phyloP scores from a whole-genome alignment of 30 jellyfish, hydroid and myxozoan species.

The Chrysaora quinquecirrha region DNA sequence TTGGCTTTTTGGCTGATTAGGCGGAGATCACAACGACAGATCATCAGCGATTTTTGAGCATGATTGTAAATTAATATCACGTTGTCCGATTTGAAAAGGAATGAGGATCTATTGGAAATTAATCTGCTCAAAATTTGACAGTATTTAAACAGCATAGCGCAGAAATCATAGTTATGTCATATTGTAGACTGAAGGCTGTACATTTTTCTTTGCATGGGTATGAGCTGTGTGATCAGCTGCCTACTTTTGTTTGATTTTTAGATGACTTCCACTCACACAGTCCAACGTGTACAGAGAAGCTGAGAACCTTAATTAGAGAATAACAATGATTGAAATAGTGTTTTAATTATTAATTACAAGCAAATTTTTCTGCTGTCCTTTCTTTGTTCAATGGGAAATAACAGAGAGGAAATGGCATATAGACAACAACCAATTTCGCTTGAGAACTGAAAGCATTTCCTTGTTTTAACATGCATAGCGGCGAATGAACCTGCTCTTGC shows the following conservation, averaged over 20 bases:
- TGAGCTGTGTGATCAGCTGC: slow-evolving; percentile 73
- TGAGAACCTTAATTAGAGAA: slow-evolving; percentile 56
- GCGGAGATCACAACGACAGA: neutral
- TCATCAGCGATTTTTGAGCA: neutral
- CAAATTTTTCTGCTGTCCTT: slow-evolving; percentile 49
- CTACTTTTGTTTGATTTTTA: slow-evolving; percentile 46
- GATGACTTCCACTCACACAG: slow-evolving; percentile 57
- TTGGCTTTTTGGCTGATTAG: too few species aligned
- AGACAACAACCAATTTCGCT: slow-evolving; percentile 30
- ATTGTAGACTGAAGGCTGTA: slow-evolving; percentile 11
- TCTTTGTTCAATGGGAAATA: slow-evolving; percentile 17
- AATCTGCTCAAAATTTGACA: slow-evolving; percentile 7
- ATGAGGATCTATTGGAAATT: slow-evolving; percentile 12
- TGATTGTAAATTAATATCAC: slow-evolving; percentile 29
- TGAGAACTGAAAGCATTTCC: slow-evolving; percentile 42
- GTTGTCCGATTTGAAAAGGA: slow-evolving; percentile 4
- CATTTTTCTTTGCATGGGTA: slow-evolving; percentile 68
- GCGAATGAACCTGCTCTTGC: neutral
- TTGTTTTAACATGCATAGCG: neutral
- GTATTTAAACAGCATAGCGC: slow-evolving; percentile 50
- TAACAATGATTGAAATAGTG: slow-evolving; percentile 47
- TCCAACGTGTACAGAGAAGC: slow-evolving; percentile 59
- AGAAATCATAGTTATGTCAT: slow-evolving; percentile 14
- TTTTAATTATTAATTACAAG: slow-evolving; percentile 45
- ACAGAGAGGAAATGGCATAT: slow-evolving; percentile 45